Base-by-base conservation (phyloP, 2,797 vertebrate species). In the Otolemur crassicaudatus region DNA sequence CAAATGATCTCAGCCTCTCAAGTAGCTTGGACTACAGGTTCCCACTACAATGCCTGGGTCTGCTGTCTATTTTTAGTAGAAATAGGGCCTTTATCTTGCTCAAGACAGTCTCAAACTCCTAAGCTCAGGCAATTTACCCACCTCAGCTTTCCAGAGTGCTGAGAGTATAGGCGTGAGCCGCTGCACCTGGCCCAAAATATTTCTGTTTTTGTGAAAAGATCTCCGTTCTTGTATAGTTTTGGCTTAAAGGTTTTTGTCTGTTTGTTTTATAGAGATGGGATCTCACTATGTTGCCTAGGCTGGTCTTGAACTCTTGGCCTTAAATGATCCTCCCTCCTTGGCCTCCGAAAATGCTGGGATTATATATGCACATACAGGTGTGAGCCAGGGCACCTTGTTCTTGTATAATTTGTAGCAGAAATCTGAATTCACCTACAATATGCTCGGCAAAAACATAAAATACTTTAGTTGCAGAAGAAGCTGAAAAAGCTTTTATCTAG, bases 141-240 rank as follows among this genome's bases (percentile, higher is more conserved):
- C 14, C 49, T 53, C 14, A 53, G 49, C 14, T 14, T 53, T 16
- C 14, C 49, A 53, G 49, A 53, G 49, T 53, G 49, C 49, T 53
- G 14, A 14, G 49, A 53, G 14, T 53, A 16, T 53, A 53, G 49
- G 49, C 16, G 13, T 49, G 49, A 49, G 49, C 14, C 49, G 17
- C 14, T 53, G 4, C 14, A 53, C 49, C 49, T 53, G 49, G 14
- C 14, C 49, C 49, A 83, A 93, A 91, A 77, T 43, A 43, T 49
- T 67, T 22, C 27, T 84, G 2, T 80, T 92, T 23, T 93, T 91
- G 2, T 89, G 69, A 89, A 94, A 87, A 79, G 13, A 22, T 49
- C 25, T 93, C 92, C 75, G 23, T 95, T 96, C 13, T 91, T 94
- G 10, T 43, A 16, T 85, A 61, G 1, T 90, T 67, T 67, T n/a